Evolutionary conservation across 2,888 invertebrate genomes (phyloP), one percentile per base, ranked within the genome.

Genomic region (Glyphotaelius pellucidus): DNA sequence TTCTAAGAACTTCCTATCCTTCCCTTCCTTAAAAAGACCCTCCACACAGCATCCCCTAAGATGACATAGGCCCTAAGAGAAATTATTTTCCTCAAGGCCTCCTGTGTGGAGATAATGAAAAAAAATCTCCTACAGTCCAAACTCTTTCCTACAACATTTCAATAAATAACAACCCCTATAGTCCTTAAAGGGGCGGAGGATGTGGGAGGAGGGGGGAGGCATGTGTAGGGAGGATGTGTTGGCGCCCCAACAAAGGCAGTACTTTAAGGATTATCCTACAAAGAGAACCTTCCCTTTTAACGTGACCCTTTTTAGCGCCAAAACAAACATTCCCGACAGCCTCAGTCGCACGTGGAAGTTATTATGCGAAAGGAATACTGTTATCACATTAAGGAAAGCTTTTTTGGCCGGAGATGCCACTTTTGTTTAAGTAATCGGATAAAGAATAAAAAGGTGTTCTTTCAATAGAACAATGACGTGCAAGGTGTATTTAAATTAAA

Each of bases 241-340:
- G 79, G 87, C 80, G 35, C 25, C 80, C 32, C 80, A 89, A 80
- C 89, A 89, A 90, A 47, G 83, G 80, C 38, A 81, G 90, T 90
- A 81, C 90, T 90, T 83, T 83, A 52, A 31, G 83, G 90, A 90
- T 90, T 38, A 90, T 90, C 90, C 90, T 52, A 84, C 90, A 90
- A 90, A 90, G 81, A 35, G 42, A 35, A 47, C 19, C 47, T 42
- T 90, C 19, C 90, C 84, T 52, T 80, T 89, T 42, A 89, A 80
- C 80, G 38, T 35, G 80, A 90, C 90, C 83, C 83, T 83, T 83
- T 90, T 90, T 90, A 83, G 83, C 90, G 83, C 80, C 80, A 80
- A 32, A 83, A 84, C 90, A 90, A 90, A 90, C 83, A 90, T 90
- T 52, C 31, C 83, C 47, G 84, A 47, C 80, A 90, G 35, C 31